Percentiles rank a stretch among this genome's conserved stretches.
These are phyloP conservation scores for Xenentodon cancila DNA, from an alignment of 2,797 vertebrate species.

Conservation along the genomic window DNA sequence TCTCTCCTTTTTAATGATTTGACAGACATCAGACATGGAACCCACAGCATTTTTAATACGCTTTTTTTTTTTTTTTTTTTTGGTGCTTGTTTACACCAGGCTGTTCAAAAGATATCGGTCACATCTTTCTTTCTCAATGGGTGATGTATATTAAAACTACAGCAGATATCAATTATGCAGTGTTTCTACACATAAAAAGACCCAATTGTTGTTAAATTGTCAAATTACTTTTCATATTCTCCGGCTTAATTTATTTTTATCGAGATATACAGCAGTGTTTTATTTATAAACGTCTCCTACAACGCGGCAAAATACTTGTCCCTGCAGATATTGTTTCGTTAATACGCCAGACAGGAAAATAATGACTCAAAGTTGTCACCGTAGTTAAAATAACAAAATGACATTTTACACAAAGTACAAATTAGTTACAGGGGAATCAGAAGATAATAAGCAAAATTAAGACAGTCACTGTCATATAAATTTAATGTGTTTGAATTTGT, in stretches of 20 bases:
- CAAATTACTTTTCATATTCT: no score
- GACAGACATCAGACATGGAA: constrained; percentile 87
- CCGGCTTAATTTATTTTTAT: no score
- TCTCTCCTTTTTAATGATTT: constrained; percentile 85
- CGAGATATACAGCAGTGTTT: no score
- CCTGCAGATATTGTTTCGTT: constrained; percentile 19
- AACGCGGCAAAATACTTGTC: constrained; percentile 1
- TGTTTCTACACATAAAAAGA: constrained; percentile 31
- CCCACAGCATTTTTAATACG: constrained; percentile 79
- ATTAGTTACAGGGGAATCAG: constrained; percentile 55
- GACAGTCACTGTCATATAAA: constrained; percentile 68
- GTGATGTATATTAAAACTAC: constrained; percentile 73
- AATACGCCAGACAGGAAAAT: constrained; percentile 35
- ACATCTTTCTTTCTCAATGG: constrained; percentile 51
- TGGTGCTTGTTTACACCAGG: constrained; percentile 85
- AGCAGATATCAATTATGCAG: constrained; percentile 57
- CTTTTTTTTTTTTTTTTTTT: constrained; percentile 77
- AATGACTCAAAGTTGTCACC: constrained; percentile 32
- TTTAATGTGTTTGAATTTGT: constrained; percentile 56
- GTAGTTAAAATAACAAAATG: constrained; percentile 58
- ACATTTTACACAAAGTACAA: constrained; percentile 61
- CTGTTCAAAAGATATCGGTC: constrained; percentile 75
- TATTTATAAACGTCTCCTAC: no score
- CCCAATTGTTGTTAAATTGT: constrained; percentile 21
- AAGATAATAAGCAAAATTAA: constrained; percentile 57